Conservation (phyloP, 2,888 invertebrate species). For the Athetis lepigone region DNA sequence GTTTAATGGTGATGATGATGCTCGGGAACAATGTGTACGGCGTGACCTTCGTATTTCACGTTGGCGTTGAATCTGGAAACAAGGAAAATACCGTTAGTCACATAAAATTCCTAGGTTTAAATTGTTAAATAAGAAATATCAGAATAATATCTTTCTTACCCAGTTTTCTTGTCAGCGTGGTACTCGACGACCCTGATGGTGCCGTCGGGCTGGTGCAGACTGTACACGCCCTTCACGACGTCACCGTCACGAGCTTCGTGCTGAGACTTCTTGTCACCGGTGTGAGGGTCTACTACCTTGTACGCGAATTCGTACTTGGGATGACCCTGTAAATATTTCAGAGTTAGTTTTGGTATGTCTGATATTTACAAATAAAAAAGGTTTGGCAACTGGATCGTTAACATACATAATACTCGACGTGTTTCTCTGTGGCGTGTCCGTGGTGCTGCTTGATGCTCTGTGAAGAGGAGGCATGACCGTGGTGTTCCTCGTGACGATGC, state of each 20-base stretch:
- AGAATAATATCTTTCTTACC: constrained; percentile 33
- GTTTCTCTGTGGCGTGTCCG: constrained; percentile 45
- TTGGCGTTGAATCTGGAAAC: constrained; percentile 52
- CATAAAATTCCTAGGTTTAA: no score
- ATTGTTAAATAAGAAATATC: no score
- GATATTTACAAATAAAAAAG: neutral
- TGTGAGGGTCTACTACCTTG: constrained; percentile 83
- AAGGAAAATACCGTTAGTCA: constrained; percentile 15
- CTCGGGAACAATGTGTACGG: constrained; percentile 61
- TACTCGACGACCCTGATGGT: constrained; percentile 81
- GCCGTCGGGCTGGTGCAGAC: constrained; percentile 84
- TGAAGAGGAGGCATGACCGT: constrained; percentile 37
- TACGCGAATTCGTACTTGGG: constrained; percentile 84
- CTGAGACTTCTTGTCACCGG: constrained; percentile 81
- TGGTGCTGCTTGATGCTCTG: constrained; percentile 44
- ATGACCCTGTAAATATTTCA: constrained; percentile 61
- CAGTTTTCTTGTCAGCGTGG: no score
- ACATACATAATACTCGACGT: constrained; percentile 50
- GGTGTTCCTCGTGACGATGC: constrained; percentile 28
- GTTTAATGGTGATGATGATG: constrained; percentile 56
- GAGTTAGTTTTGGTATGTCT: neutral
- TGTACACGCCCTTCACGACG: constrained; percentile 81
- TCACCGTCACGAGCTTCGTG: constrained; percentile 75
- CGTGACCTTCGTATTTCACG: constrained; percentile 57
- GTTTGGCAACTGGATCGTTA: fast-evolving